These are phyloP conservation scores for Leuciscus idus DNA, from an alignment of 2,113 vertebrate genomes.

Conservation along the genomic window DNA sequence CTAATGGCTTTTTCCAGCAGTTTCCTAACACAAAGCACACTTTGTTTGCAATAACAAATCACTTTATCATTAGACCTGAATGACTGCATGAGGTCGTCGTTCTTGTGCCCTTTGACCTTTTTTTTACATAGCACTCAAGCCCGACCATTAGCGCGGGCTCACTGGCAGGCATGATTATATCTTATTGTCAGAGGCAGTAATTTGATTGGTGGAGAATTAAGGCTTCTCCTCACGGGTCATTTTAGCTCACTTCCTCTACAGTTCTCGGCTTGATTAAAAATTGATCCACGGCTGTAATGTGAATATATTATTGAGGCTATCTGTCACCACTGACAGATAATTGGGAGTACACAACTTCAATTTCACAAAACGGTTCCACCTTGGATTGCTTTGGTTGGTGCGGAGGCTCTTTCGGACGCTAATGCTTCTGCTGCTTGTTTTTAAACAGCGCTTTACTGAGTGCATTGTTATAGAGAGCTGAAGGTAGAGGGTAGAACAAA, in stretches of 20 bases:
- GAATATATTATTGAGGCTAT: slow-evolving; percentile 99
- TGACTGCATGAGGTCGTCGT: slow-evolving; percentile 85
- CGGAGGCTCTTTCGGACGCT: slow-evolving; percentile 66
- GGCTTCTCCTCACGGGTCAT: slow-evolving; percentile 94
- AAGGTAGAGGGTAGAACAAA: background rate
- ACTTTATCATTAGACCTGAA: slow-evolving; percentile 89
- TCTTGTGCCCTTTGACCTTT: slow-evolving; percentile 78
- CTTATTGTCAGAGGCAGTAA: slow-evolving; percentile 91
- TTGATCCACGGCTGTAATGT: slow-evolving; percentile 98
- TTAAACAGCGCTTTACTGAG: background rate
- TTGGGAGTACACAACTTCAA: slow-evolving; percentile 97
- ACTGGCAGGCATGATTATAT: slow-evolving; percentile 90
- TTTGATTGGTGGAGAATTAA: slow-evolving; percentile 99
- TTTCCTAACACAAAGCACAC: slow-evolving; percentile 82
- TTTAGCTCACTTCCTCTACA: slow-evolving; percentile 99
- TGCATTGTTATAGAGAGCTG: background rate
- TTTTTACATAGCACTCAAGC: slow-evolving; percentile 85
- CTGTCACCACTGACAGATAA: slow-evolving; percentile 98
- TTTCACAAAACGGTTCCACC: slow-evolving; percentile 93
- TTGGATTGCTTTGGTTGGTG: slow-evolving; percentile 85
- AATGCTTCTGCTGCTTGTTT: slow-evolving; percentile 20
- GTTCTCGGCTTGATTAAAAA: slow-evolving; percentile 99
- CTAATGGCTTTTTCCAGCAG: slow-evolving; percentile 62
- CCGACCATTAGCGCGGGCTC: slow-evolving; percentile 86
- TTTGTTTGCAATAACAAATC: slow-evolving; percentile 87